Evolutionary conservation across 2,113 vertebrate genomes (phyloP).

Genomic region (Oncorhynchus mykiss): DNA sequence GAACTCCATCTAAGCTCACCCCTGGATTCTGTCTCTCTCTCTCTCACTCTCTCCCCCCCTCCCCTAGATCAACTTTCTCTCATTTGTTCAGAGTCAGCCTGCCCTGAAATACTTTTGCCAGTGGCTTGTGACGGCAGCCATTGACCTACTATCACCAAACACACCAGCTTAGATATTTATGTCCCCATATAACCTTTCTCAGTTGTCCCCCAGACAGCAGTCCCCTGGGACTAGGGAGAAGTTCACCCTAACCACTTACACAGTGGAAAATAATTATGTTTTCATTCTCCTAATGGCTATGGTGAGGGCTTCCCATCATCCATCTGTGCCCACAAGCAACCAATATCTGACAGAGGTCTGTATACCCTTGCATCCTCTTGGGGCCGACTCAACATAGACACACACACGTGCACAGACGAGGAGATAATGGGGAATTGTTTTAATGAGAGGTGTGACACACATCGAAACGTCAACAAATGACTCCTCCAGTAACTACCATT

Average conservation of each 20-base stretch:
- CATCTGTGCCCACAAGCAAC: neutral
- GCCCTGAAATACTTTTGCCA: conserved; percentile 29
- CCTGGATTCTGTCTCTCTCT: too few relatives aligned
- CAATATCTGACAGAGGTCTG: neutral
- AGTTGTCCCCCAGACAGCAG: neutral
- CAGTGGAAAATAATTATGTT: neutral
- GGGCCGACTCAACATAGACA: neutral
- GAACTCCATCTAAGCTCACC: conserved; percentile 24
- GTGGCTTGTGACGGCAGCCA: conserved; percentile 8
- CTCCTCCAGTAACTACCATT: too few relatives aligned
- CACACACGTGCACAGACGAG: neutral
- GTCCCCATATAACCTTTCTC: neutral
- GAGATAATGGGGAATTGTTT: neutral
- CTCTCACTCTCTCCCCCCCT: too few relatives aligned
- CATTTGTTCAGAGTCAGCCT: conserved; percentile 31
- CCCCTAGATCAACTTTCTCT: conserved; percentile 14
- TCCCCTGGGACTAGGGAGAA: neutral
- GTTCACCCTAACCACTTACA: neutral
- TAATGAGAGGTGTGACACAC: neutral
- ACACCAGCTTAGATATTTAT: neutral
- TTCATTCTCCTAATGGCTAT: neutral
- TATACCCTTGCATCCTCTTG: neutral
- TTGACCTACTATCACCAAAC: conserved; percentile 12
- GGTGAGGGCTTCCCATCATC: neutral
- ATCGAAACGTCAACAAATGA: neutral